A percentile compares a stretch with the other conserved stretches of the same genome.
Evolutionary conservation across 2,797 vertebrate genomes (phyloP).

Genomic region (Tapera naevia): DNA sequence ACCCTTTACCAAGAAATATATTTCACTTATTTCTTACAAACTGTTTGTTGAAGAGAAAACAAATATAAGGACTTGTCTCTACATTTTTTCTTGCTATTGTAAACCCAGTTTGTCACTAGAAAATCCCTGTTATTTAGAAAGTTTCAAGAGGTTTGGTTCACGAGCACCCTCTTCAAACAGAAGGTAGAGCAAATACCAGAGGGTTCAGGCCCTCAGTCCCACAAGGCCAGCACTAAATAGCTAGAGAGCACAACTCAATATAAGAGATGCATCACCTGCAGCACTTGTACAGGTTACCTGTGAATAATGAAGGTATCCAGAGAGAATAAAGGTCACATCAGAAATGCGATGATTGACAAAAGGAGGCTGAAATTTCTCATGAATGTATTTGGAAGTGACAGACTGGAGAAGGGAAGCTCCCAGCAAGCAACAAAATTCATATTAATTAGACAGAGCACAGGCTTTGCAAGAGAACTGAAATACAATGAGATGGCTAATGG

Average conservation of each 20-base stretch:
- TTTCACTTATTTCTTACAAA: background rate
- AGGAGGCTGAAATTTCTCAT: background rate
- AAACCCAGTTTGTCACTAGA: background rate
- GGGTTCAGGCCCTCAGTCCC: accelerated
- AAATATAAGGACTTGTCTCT: background rate
- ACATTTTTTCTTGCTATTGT: background rate
- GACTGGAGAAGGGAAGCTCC: background rate
- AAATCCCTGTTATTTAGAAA: background rate
- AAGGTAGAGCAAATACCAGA: background rate
- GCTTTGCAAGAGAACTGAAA: slow-evolving; percentile 31
- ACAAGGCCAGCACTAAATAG: accelerated
- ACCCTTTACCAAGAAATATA: background rate
- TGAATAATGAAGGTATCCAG: slow-evolving; percentile 15
- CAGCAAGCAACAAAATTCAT: background rate
- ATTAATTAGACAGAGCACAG: background rate
- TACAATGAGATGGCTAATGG: slow-evolving; percentile 3
- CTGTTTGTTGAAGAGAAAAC: background rate
- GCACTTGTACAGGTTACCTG: slow-evolving; percentile 8
- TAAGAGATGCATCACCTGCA: background rate
- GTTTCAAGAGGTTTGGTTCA: background rate
- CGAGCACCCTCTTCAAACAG: background rate
- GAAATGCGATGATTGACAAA: slow-evolving; percentile 19
- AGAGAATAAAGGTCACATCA: slow-evolving; percentile 38
- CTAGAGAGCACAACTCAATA: background rate
- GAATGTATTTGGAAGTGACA: background rate